Evolutionary conservation across 2,797 vertebrate species (phyloP).

Genomic region (Loriculus beryllinus): DNA sequence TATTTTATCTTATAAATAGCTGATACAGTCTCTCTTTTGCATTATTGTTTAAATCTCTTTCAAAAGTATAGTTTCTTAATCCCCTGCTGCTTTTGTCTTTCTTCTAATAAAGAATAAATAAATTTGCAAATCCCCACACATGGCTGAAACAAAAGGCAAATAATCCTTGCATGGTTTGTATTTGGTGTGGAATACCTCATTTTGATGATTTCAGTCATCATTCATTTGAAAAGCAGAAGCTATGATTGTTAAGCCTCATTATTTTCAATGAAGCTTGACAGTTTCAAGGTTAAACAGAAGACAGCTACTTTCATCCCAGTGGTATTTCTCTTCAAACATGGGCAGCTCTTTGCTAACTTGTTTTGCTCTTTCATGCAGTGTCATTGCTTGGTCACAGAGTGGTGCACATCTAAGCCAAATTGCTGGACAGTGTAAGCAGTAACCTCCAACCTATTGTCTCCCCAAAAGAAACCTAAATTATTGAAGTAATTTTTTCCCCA

Average conservation of each 20-base stretch:
- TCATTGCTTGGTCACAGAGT: conserved; percentile 41
- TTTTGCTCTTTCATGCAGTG: conserved; percentile 11
- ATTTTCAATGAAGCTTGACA: conserved; percentile 74
- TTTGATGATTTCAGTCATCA: conserved; percentile 62
- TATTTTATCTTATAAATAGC: conserved; percentile 38
- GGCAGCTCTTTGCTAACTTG: neutral
- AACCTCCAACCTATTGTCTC: neutral
- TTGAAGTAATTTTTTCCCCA: neutral
- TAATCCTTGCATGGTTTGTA: neutral
- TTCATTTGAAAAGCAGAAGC: conserved; percentile 58
- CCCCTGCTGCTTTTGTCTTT: neutral
- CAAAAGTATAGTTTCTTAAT: conserved; percentile 2
- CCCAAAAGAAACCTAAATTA: neutral
- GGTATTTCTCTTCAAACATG: conserved; percentile 62
- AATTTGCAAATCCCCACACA: neutral
- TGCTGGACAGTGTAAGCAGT: neutral
- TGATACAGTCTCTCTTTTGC: conserved; percentile 22
- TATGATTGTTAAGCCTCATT: conserved; percentile 71
- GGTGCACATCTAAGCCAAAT: neutral
- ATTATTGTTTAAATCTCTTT: conserved; percentile 9
- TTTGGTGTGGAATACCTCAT: conserved; percentile 39
- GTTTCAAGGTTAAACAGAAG: conserved; percentile 72
- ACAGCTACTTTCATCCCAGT: conserved; percentile 72
- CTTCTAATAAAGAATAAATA: conserved; percentile 29
- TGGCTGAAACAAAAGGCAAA: conserved; percentile 52